A percentile compares a stretch with the other conserved stretches of the same genome.
phyloP scores from a whole-genome alignment of 30 jellyfish, hydroid and myxozoan species.

The Calvadosia cruxmelitensis region DNA sequence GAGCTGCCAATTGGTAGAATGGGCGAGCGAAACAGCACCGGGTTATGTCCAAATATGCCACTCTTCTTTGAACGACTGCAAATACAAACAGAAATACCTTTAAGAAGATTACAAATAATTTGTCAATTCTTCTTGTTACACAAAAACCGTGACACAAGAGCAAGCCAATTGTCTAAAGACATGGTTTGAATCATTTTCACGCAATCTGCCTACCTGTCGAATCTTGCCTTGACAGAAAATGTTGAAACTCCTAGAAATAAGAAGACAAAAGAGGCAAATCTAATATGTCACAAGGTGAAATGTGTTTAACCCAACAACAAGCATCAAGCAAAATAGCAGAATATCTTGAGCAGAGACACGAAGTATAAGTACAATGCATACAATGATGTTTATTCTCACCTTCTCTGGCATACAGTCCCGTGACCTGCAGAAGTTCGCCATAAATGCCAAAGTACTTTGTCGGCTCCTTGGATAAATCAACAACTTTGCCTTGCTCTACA shows the following conservation, averaged over 20 bases:
- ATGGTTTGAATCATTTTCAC: too few species aligned
- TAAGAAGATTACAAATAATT: too few species aligned
- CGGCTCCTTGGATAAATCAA: conserved; percentile 81
- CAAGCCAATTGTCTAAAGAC: too few species aligned
- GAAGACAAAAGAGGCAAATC: not conserved
- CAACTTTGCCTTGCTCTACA: conserved; percentile 41
- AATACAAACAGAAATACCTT: not conserved
- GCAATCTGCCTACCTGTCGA: not conserved
- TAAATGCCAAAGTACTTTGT: conserved; percentile 51
- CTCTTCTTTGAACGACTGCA: conserved; percentile 1
- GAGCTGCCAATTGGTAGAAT: not conserved
- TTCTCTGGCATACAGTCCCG: conserved; percentile 18
- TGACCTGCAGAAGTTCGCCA: conserved; percentile 61
- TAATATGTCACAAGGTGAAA: too few species aligned
- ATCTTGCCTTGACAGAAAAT: not conserved
- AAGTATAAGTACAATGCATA: too few species aligned
- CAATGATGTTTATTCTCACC: too few species aligned
- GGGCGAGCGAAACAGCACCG: not conserved
- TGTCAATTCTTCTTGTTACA: too few species aligned
- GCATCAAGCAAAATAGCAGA: too few species aligned
- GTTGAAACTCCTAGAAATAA: not conserved
- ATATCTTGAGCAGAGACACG: too few species aligned
- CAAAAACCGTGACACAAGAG: too few species aligned
- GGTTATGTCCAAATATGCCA: not conserved
- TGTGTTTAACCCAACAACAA: too few species aligned